Evolutionary conservation across 2,113 vertebrate genomes (phyloP).

Genomic region (Geococcyx californianus): DNA sequence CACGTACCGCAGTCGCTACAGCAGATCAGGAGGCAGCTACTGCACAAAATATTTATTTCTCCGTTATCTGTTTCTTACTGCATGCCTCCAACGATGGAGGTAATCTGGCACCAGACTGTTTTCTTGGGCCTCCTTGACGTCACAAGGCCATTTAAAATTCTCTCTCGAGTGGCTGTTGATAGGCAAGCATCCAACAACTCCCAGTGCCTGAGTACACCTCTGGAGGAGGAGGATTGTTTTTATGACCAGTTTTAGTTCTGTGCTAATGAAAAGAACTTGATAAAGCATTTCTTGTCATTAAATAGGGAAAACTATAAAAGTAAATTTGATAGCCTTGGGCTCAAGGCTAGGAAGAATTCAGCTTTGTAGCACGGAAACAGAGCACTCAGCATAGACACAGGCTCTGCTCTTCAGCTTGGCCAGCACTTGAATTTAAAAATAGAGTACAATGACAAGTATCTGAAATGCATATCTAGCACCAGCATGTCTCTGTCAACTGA

Average conservation of each 20-base stretch:
- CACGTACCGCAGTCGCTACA: not conserved
- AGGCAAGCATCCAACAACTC: conserved; percentile 75
- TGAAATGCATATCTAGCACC: conserved; percentile 28
- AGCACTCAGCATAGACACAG: not conserved
- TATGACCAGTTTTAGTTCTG: not conserved
- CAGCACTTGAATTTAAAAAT: conserved; percentile 77
- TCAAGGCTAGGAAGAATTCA: not conserved
- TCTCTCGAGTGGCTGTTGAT: conserved; percentile 81
- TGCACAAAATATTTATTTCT: conserved; percentile 26
- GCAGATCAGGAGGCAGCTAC: not conserved
- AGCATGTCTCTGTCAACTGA: conserved; percentile 63
- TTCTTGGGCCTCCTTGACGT: conserved; percentile 78
- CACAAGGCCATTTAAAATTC: conserved; percentile 83
- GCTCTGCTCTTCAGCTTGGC: conserved; percentile 51
- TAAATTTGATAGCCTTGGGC: not conserved
- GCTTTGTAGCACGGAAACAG: not conserved
- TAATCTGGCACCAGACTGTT: conserved; percentile 68
- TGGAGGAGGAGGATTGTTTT: not conserved
- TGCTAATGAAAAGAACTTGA: not conserved
- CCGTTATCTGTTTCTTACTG: conserved; percentile 66
- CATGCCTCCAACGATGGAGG: conserved; percentile 59
- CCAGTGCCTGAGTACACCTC: not conserved
- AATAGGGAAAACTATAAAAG: not conserved
- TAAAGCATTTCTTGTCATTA: not conserved
- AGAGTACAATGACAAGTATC: conserved; percentile 72